Evolutionary conservation across 1,140 invertebrate species (phyloP).

Genomic region (Pomacea maculata): DNA sequence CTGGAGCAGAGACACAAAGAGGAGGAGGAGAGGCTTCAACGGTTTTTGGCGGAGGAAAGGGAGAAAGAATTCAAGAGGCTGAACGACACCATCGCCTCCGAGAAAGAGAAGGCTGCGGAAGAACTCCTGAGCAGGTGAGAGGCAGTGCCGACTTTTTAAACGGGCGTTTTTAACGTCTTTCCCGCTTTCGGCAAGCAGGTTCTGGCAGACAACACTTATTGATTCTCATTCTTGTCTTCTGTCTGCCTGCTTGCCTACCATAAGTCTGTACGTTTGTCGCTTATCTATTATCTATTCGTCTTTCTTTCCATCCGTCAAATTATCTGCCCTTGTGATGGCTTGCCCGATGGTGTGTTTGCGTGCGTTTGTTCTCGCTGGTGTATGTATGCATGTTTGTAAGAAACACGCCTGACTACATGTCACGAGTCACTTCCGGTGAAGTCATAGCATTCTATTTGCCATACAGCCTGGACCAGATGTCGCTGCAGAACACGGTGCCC

Average conservation of each 20-base stretch:
- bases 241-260: too few relatives aligned
- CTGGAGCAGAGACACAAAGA: slow-evolving; percentile 55
- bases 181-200: too few relatives aligned
- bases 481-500: slow-evolving; percentile 24
- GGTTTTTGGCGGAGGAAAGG: slow-evolving; percentile 56
- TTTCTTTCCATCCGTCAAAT: too few relatives aligned
- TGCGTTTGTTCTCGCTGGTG: too few relatives aligned
- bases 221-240: not conserved
- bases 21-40: slow-evolving; percentile 55
- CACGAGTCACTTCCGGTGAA: too few relatives aligned
- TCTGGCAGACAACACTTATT: not conserved
- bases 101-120: slow-evolving; percentile 54
- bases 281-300: too few relatives aligned
- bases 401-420: not conserved
- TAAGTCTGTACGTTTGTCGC: too few relatives aligned
- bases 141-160: slow-evolving; percentile 25
- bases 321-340: too few relatives aligned
- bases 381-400: too few relatives aligned
- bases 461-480: slow-evolving; percentile 26
- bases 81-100: slow-evolving; percentile 48
- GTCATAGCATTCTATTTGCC: not conserved
- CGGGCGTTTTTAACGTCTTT: too few relatives aligned
- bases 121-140: slow-evolving; percentile 53
- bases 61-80: slow-evolving; percentile 55
- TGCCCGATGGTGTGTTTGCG: too few relatives aligned